Conservation (phyloP, 1,140 invertebrate species). For the Laupala kohalensis region DNA sequence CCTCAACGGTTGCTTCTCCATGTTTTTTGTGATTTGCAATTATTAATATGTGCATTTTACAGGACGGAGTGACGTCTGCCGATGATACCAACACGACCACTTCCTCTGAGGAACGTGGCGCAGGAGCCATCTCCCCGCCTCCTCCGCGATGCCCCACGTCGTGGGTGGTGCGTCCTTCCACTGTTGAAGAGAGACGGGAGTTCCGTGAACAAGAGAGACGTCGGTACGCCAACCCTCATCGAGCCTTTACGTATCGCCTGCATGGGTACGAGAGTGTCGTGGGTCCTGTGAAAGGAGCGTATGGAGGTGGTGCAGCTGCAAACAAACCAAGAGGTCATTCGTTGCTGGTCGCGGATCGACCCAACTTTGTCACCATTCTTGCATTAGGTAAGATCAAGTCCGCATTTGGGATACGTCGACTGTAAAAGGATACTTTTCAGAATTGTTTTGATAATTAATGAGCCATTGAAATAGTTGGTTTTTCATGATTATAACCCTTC, state of each 20-base stretch:
- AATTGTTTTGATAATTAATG: too few relatives aligned
- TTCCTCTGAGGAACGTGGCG: slow-evolving; percentile 13
- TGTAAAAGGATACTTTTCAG: not conserved
- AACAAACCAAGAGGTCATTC: slow-evolving; percentile 70
- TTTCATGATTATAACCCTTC: too few relatives aligned
- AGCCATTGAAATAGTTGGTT: too few relatives aligned
- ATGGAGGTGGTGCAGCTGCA: slow-evolving; percentile 42
- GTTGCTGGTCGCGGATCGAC: slow-evolving; percentile 66
- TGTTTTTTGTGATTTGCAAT: too few relatives aligned
- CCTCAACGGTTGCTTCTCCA: too few relatives aligned
- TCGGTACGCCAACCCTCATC: slow-evolving; percentile 70
- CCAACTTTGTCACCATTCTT: slow-evolving; percentile 82
- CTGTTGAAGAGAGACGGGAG: slow-evolving; percentile 56
- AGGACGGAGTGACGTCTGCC: too few relatives aligned
- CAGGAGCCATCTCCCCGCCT: slow-evolving; percentile 31
- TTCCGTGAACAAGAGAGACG: slow-evolving; percentile 62
- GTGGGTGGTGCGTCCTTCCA: slow-evolving; percentile 69
- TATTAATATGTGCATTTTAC: too few relatives aligned
- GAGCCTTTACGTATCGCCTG: slow-evolving; percentile 71
- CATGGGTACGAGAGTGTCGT: slow-evolving; percentile 79
- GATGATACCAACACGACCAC: too few relatives aligned
- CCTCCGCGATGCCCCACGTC: slow-evolving; percentile 50
- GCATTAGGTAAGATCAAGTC: slow-evolving; percentile 57
- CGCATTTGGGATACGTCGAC: not conserved
- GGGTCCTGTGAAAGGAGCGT: slow-evolving; percentile 79